A percentile compares a stretch with the other conserved stretches of the same genome.
phyloP scores from a whole-genome alignment of 2,797 vertebrate genomes.

The Champsocephalus esox region DNA sequence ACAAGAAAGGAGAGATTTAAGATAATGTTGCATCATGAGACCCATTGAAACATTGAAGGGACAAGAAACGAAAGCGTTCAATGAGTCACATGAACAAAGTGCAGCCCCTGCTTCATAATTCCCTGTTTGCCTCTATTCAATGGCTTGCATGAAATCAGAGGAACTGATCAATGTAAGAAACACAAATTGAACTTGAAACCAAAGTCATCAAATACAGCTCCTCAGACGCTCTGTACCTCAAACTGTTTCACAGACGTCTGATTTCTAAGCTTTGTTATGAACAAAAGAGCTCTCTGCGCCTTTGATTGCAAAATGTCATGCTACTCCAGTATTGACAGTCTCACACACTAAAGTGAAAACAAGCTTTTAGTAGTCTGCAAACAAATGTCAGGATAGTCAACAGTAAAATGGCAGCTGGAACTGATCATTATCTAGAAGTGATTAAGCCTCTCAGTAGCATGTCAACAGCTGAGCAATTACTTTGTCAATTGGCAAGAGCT shows the following conservation, averaged over 20 bases:
- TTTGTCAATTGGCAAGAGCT: constrained; percentile 63
- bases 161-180: constrained; percentile 20
- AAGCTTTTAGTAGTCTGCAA: constrained; percentile 62
- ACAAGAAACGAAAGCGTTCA: too few species aligned
- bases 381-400: constrained; percentile 58
- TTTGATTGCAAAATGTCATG: constrained; percentile 51
- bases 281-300: constrained; percentile 42
- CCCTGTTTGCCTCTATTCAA: constrained; percentile 4
- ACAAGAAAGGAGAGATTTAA: too few species aligned
- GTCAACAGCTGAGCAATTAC: constrained; percentile 77
- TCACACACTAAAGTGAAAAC: constrained; percentile 46
- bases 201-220: constrained; percentile 5
- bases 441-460: constrained; percentile 66
- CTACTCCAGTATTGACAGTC: constrained; percentile 30
- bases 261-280: constrained; percentile 1
- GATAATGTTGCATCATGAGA: too few species aligned
- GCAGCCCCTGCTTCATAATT: neutral
- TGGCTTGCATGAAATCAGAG: constrained; percentile 1
- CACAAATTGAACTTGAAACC: constrained; percentile 14
- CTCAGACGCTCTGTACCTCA: constrained; percentile 15
- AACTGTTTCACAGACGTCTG: constrained; percentile 33
- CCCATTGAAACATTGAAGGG: too few species aligned
- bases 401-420: constrained; percentile 69
- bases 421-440: constrained; percentile 76
- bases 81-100: neutral